These are phyloP conservation scores for Petrolisthes cinctipes DNA, from an alignment of 2,888 invertebrate genomes.

Conservation along the genomic window DNA sequence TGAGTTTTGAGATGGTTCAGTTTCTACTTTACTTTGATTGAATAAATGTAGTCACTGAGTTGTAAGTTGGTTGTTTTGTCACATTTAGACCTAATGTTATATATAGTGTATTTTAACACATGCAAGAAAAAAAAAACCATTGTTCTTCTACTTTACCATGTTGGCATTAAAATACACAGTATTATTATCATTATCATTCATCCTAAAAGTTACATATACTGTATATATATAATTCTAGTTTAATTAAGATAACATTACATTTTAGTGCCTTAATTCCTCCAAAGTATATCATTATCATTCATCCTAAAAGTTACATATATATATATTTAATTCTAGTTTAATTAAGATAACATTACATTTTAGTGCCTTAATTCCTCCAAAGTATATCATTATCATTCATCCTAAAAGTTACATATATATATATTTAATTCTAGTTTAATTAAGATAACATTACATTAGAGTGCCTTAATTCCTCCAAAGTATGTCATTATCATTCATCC, in stretches of 20 bases:
- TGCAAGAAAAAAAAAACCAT: conserved; percentile 53
- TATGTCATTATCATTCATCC: no score
- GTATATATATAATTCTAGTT: background rate
- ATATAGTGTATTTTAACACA: conserved; percentile 56
- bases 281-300: background rate
- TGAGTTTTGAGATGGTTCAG: conserved; percentile 39
- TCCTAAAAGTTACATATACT: background rate
- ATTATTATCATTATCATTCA: conserved; percentile 23
- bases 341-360: no score
- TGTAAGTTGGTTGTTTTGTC: conserved; percentile 44
- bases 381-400: no score
- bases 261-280: no score
- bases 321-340: background rate
- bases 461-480: no score
- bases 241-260: no score
- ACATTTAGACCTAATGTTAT: conserved; percentile 49
- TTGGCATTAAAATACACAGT: conserved; percentile 58
- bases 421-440: no score
- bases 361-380: no score
- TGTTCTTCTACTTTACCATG: conserved; percentile 55
- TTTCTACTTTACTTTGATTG: conserved; percentile 27
- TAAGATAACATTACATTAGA: no score
- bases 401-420: no score
- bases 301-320: background rate
- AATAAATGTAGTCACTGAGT: conserved; percentile 36